Base-by-base conservation (phyloP, 2,888 invertebrate species). In the Cyclophora albipunctata region DNA sequence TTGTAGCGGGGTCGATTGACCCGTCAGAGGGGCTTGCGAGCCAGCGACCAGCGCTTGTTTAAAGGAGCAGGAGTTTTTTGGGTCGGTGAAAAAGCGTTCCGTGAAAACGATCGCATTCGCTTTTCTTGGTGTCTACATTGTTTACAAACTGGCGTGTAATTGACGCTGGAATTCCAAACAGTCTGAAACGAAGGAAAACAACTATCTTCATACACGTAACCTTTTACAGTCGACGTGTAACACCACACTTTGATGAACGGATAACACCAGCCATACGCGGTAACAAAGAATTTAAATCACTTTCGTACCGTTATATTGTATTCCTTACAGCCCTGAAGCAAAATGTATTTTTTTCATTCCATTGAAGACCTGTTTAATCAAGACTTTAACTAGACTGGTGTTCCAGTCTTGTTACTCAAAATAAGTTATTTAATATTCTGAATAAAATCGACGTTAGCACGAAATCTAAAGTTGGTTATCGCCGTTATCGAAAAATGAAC, bases 61-160 rank as follows among this genome's bases (percentile, higher is more conserved):
- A 66, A 72, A 75, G 20, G 20, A 20, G 20, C 20, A 76, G 66
- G 71, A 67, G 59, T 66, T 59, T 61, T 60, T 60, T 55, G 63
- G 65, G 74, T 67, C 73, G 73, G 71, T 71, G 74, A 73, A 75
- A 67, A 73, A 63, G 69, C 63, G 69, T 81, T 82, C 77, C 67
- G 64, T 74, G 82, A 74, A 85, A 79, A 78, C 70, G 75, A 70
- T 69, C 68, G 67, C 65, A 64, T 68, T 66, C 59, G 64, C 66
- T 60, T 67, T 73, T 62, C 66, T 62, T 67, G 63, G 67, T 78
- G 76, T 78, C 78, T 69, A 60, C 58, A 60, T 59, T 84, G 78
- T 84, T 80, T 84, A 84, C 78, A 84, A 85, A 84, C 79, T 83
- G 69, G 66, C 73, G 68, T 78, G 80, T 82, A 84, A 83, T 82